These are phyloP conservation scores for Circaetus gallicus DNA, from an alignment of 2,113 vertebrate genomes.

Conservation along the genomic window DNA sequence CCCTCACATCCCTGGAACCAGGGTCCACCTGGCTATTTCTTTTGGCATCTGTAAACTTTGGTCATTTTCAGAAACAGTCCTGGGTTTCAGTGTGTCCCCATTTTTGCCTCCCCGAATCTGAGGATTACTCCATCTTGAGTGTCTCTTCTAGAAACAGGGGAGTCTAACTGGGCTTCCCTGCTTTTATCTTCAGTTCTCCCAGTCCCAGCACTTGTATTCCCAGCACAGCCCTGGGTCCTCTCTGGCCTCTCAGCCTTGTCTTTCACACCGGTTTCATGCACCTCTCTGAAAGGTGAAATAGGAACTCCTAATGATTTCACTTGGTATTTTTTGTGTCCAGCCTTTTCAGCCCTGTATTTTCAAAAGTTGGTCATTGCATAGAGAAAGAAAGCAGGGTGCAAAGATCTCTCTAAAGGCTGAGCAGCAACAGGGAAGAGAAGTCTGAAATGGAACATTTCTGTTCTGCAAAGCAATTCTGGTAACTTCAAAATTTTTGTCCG, in stretches of 20 bases:
- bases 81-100: not conserved
- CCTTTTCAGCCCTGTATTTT: not conserved
- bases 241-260: not conserved
- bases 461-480: not conserved
- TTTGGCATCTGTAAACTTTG: not conserved
- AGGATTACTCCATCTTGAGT: not conserved
- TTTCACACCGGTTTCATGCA: fast-evolving
- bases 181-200: not conserved
- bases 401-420: not conserved
- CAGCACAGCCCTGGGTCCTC: not conserved
- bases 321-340: not conserved
- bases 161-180: not conserved
- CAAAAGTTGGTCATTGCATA: not conserved
- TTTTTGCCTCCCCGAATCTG: not conserved
- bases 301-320: not conserved
- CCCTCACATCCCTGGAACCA: fast-evolving
- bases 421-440: not conserved
- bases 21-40: not conserved
- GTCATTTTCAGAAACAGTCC: not conserved
- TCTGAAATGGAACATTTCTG: not conserved
- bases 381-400: not conserved
- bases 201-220: not conserved
- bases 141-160: not conserved
- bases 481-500: not conserved
- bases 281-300: not conserved